Evolutionary conservation across 2,797 vertebrate genomes (phyloP), one percentile per base, ranked within the genome.

Genomic region (Emydoidea blandingii): DNA sequence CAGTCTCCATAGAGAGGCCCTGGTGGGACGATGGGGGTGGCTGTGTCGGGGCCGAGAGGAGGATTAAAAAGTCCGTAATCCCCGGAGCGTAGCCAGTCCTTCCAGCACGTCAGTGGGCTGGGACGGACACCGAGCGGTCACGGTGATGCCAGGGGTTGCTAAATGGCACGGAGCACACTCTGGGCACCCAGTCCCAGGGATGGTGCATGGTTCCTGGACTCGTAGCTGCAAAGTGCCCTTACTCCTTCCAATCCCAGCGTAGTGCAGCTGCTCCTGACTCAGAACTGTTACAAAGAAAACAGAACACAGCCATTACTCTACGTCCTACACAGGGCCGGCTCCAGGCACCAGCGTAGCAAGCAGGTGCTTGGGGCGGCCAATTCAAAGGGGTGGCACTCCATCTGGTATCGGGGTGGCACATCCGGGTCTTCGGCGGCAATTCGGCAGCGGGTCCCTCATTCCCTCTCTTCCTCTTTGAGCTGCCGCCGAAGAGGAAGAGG

Each of bases 11-110:
- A 12, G 27, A 44, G 50, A 6, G 62, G 27, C 25, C 41, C 56
- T 0, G 1, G 62, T 2, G 25, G 21, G 54, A 9, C 3, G 1
- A 1, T 25, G 19, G 80, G 50, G 57, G 53, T 4, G 12, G 76
- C 87, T 12, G 57, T 31, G 83, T 74, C 3, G 31, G 74, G 44
- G 37, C 8, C 37, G 65, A 37, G 65, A 37, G 18, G 16, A 18
- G 65, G 34, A n/a, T 37, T 18, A 72, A 72, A 37, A 68, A 27
- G 12, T 12, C 50, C 10, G 25, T 57, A 11, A 57, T 57, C 25
- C 56, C 10, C 56, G 12, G 56, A 29, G 4, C 27, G 56, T 12
- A 27, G 29, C 57, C 6, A 15, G 57, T 59, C 57, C 52, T 53
- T 53, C 52, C 52, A 53, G 52, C 52, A 53, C 29, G 31, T 27